Evolutionary conservation across 2,113 vertebrate species (phyloP).

Genomic region (Scolopax mira): DNA sequence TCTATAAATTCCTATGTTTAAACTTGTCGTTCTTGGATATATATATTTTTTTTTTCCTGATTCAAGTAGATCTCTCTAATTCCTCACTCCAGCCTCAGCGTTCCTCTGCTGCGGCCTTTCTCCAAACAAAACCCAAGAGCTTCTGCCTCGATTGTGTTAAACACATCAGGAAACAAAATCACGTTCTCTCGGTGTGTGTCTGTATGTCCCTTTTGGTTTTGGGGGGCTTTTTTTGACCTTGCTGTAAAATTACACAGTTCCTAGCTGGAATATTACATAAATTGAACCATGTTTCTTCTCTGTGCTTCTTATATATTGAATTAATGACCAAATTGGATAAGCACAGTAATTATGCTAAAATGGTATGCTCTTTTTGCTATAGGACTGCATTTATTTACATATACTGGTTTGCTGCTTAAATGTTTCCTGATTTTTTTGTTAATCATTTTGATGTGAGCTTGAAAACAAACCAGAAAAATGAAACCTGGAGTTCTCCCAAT

Average conservation of each 20-base stretch:
- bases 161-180: not conserved
- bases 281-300: not conserved
- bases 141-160: not conserved
- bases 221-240: not conserved
- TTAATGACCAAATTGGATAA: not conserved
- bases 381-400: not conserved
- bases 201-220: not conserved
- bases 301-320: not conserved
- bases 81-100: not conserved
- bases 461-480: not conserved
- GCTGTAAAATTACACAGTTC: not conserved
- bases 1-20: constrained; percentile 13
- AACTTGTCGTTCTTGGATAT: not conserved
- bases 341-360: not conserved
- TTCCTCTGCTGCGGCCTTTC: not conserved
- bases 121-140: not conserved
- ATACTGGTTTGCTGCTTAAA: not conserved
- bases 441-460: not conserved
- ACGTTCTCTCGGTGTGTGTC: not conserved
- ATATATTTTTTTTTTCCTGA: not conserved
- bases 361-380: not conserved
- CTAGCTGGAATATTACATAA: not conserved
- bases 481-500: not conserved
- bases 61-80: not conserved
- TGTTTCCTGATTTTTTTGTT: not conserved